phyloP scores from a whole-genome alignment of 2,797 vertebrate species.

The Petrocephalus schoutedeni region DNA sequence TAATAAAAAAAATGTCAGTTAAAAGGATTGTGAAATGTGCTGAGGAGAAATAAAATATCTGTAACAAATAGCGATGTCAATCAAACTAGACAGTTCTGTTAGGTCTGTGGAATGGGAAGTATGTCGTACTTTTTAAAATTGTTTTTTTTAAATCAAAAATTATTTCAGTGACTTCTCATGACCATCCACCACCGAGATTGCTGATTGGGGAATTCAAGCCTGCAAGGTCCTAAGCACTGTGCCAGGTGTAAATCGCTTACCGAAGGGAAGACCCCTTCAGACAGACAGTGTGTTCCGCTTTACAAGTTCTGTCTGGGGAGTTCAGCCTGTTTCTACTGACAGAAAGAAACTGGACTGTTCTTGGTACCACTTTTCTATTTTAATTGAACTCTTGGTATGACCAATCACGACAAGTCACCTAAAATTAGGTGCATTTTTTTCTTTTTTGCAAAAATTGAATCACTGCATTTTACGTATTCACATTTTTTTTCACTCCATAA shows the following conservation, averaged over 20 bases:
- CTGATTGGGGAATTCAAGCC: not conserved
- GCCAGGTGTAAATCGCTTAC: slow-evolving; percentile 1
- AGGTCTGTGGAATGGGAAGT: slow-evolving; percentile 1
- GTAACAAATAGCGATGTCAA: not conserved
- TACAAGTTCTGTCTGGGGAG: not conserved
- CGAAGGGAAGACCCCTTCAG: not conserved
- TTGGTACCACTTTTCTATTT: not conserved
- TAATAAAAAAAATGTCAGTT: slow-evolving; percentile 7
- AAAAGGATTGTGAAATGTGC: not conserved
- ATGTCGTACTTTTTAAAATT: not conserved
- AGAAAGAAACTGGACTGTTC: slow-evolving; percentile 2
- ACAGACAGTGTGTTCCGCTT: not conserved
- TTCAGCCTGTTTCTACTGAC: not conserved
- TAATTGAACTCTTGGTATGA: not conserved
- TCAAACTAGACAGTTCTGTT: slow-evolving; percentile 17
- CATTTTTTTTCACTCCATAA: not conserved
- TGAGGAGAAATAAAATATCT: slow-evolving; percentile 20
- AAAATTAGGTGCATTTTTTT: not conserved
- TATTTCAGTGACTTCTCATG: slow-evolving; percentile 8
- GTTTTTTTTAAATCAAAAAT: not conserved
- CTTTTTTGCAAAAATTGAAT: not conserved
- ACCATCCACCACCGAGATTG: not conserved
- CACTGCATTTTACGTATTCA: not conserved
- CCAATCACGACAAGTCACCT: not conserved
- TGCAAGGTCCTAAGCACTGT: not conserved